Conservation (phyloP, 1,140 invertebrate genomes). For the Saccostrea echinata region DNA sequence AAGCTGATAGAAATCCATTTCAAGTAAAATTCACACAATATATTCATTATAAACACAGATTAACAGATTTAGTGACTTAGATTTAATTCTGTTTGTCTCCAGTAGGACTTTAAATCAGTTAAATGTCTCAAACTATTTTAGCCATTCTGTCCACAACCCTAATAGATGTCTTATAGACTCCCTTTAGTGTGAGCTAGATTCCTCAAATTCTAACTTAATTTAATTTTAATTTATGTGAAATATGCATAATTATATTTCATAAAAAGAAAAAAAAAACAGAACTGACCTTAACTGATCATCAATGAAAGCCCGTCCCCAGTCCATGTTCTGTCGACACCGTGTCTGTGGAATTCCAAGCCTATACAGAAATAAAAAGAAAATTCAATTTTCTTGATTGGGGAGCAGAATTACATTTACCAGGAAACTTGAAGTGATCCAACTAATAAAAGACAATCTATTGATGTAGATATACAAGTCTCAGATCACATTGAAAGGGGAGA, state of each 20-base stretch:
- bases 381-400: slow-evolving; percentile 3
- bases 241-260: not conserved
- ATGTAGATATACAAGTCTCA: not conserved
- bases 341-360: not conserved
- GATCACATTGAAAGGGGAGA: slow-evolving; percentile 3
- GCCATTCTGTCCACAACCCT: no score
- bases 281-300: not conserved
- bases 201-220: no score
- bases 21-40: not conserved
- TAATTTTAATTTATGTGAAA: no score
- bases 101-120: not conserved
- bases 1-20: not conserved
- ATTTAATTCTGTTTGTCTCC: not conserved
- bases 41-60: not conserved
- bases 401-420: not conserved
- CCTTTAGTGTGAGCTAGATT: no score
- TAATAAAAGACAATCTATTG: not conserved
- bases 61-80: not conserved
- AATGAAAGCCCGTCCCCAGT: not conserved
- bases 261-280: not conserved
- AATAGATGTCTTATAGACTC: no score
- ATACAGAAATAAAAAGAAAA: not conserved
- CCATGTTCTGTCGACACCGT: not conserved
- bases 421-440: not conserved
- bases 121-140: no score